Conservation (phyloP, 2,888 invertebrate genomes). For the Platycheirus rosarum region DNA sequence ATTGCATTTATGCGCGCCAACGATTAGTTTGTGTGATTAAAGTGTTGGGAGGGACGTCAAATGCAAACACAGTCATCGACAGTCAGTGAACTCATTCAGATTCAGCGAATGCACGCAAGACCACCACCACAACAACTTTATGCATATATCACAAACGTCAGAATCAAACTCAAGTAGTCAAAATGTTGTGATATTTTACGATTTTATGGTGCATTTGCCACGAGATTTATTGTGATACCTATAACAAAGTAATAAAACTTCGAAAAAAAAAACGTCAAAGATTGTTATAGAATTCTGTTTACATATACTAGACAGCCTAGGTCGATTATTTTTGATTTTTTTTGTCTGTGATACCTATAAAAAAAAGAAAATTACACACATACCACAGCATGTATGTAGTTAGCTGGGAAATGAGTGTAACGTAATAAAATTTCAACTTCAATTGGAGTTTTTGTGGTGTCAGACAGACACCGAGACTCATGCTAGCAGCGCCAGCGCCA, state of each 20-base stretch:
- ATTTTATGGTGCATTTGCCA: slow-evolving; percentile 58
- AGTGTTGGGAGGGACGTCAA: too few species aligned
- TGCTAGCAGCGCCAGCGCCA: slow-evolving; percentile 33
- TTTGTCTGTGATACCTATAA: slow-evolving; percentile 5
- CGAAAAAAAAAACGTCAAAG: neutral
- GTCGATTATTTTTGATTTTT: neutral
- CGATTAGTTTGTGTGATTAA: slow-evolving; percentile 14
- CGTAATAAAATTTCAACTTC: slow-evolving; percentile 59
- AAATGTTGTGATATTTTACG: slow-evolving; percentile 38
- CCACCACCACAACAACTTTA: neutral
- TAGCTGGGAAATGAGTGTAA: slow-evolving; percentile 42
- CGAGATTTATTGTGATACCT: slow-evolving; percentile 41
- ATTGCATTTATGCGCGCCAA: slow-evolving; percentile 36
- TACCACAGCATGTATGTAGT: slow-evolving; percentile 10
- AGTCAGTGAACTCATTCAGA: slow-evolving; percentile 16
- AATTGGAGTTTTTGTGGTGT: slow-evolving; percentile 59
- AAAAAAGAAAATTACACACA: slow-evolving; percentile 20
- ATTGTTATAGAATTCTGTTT: slow-evolving; percentile 37
- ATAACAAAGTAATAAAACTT: slow-evolving; percentile 52
- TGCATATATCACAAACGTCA: slow-evolving; percentile 29
- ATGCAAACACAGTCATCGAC: neutral
- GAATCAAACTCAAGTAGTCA: slow-evolving; percentile 68
- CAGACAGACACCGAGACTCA: slow-evolving; percentile 35
- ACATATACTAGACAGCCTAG: neutral
- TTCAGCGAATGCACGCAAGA: neutral